Evolutionary conservation across 1,140 invertebrate species (phyloP).

Genomic region (Dendroctonus valens): DNA sequence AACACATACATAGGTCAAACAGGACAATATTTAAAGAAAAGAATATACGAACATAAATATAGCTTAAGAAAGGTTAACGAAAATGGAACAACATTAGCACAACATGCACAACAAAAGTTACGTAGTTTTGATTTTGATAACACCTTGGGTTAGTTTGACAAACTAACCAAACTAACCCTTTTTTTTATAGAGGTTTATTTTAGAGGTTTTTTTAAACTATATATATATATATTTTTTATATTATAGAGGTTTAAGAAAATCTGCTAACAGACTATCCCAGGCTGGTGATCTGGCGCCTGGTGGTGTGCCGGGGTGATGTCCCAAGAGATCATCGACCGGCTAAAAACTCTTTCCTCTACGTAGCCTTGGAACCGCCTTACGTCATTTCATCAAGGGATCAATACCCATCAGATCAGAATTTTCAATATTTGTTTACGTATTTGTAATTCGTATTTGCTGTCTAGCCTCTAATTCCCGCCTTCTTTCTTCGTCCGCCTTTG

Average conservation of each 20-base stretch:
- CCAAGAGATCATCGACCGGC: not conserved
- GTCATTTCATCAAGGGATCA: not conserved
- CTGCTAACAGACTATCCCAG: not conserved
- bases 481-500: conserved; percentile 5
- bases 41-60: too few species aligned
- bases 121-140: too few species aligned
- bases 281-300: not conserved
- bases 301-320: not conserved
- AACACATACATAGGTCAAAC: too few species aligned
- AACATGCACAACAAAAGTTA: too few species aligned
- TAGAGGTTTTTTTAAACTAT: too few species aligned
- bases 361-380: not conserved
- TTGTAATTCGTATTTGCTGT: not conserved
- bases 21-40: too few species aligned
- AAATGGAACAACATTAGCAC: too few species aligned
- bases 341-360: not conserved
- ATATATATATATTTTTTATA: too few species aligned
- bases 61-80: too few species aligned
- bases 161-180: not conserved
- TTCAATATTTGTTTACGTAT: not conserved
- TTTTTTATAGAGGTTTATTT: too few species aligned
- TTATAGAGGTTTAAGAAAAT: conserved; percentile 2
- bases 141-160: too few species aligned
- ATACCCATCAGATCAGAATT: not conserved
- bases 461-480: not conserved